Percentiles rank a stretch among this genome's conserved stretches.
Conservation (phyloP, 2,797 vertebrate genomes). For the Cacajao melanocephalus region DNA sequence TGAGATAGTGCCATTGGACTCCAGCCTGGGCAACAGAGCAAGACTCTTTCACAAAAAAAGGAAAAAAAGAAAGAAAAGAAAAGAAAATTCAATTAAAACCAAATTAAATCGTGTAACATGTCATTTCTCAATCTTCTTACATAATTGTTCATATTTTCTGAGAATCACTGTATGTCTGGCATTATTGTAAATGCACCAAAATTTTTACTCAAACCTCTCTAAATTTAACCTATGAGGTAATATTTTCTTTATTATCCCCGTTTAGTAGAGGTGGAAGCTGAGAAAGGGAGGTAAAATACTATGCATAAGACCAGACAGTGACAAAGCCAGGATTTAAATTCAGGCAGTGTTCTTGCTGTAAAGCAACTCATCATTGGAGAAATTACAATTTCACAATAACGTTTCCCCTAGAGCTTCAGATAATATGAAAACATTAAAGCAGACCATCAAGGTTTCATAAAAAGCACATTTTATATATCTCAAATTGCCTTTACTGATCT, state of each 20-base stretch:
- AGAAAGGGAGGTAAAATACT: background rate
- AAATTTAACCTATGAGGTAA: background rate
- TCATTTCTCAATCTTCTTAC: background rate
- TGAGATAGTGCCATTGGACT: rapidly evolving
- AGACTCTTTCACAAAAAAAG: background rate
- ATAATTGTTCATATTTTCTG: background rate
- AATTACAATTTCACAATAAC: background rate
- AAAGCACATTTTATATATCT: background rate
- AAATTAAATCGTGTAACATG: background rate
- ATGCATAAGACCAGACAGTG: background rate
- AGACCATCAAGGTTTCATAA: background rate
- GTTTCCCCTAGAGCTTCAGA: background rate
- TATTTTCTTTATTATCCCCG: background rate
- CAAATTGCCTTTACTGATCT: background rate
- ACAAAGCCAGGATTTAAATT: background rate
- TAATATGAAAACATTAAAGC: background rate
- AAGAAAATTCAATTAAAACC: background rate
- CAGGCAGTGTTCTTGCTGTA: background rate
- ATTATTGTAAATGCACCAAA: background rate
- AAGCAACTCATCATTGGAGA: background rate
- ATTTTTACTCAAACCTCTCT: background rate
- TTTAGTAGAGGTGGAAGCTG: background rate
- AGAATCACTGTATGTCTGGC: background rate
- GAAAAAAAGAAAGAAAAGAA: no score
- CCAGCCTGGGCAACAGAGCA: background rate